phyloP scores from a whole-genome alignment of 2,113 vertebrate species.

The Serinus canaria region DNA sequence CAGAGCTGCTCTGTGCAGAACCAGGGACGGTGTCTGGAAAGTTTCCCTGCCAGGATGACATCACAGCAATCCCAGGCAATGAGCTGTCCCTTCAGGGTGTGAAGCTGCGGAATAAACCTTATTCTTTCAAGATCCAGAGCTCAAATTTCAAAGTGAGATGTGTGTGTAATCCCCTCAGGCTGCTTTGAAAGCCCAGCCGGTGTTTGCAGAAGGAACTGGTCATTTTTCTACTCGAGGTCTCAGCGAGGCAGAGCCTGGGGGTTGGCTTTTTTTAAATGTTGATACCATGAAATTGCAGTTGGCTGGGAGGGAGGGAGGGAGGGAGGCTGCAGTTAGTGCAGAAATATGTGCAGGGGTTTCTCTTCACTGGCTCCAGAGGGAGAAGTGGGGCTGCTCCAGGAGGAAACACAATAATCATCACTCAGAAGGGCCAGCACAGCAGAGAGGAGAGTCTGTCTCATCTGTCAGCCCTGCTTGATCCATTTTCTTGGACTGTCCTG shows the following conservation, averaged over 20 bases:
- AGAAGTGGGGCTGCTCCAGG: neutral
- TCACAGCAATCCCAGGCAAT: neutral
- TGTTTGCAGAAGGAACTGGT: conserved; percentile 12
- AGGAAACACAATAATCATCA: neutral
- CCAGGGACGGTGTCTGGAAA: neutral
- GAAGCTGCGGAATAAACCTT: neutral
- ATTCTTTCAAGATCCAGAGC: neutral
- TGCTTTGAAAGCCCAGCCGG: neutral
- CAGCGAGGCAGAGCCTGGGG: neutral
- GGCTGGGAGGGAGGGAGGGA: neutral
- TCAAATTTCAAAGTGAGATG: conserved; percentile 20
- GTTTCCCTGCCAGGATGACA: neutral
- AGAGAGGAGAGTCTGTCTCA: neutral
- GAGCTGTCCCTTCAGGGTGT: conserved; percentile 1
- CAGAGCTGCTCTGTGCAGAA: fast-evolving
- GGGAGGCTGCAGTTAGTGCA: neutral
- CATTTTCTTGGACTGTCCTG: neutral
- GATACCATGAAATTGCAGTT: neutral
- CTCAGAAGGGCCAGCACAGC: neutral
- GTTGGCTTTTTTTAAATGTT: neutral
- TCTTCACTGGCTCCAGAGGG: neutral
- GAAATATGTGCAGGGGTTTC: neutral
- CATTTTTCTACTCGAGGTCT: neutral
- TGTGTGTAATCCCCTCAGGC: neutral
- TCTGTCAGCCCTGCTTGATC: neutral